Evolutionary conservation across 2,797 vertebrate species (phyloP).

Genomic region (Sandelia bainsii): DNA sequence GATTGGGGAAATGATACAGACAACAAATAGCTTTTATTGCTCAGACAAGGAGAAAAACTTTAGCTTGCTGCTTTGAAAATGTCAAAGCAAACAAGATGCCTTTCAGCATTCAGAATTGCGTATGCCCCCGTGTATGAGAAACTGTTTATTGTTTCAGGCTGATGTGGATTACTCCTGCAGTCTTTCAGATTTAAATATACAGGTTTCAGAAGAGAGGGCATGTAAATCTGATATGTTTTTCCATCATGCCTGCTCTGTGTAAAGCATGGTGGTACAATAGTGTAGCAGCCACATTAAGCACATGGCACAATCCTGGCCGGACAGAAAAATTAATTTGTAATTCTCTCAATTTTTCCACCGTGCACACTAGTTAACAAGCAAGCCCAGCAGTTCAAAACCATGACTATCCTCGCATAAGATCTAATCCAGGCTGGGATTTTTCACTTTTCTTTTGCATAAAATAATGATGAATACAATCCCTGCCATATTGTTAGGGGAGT

Average conservation of each 20-base stretch:
- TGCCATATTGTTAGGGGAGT: slow-evolving; percentile 55
- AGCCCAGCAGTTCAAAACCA: slow-evolving; percentile 32
- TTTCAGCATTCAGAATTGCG: slow-evolving; percentile 15
- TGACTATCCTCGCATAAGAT: slow-evolving; percentile 35
- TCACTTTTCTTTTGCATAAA: slow-evolving; percentile 61
- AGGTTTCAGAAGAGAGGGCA: background rate
- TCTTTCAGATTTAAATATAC: slow-evolving; percentile 1
- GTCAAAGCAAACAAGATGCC: slow-evolving; percentile 39
- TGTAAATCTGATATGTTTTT: background rate
- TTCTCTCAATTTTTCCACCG: slow-evolving; percentile 12
- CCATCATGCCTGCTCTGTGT: background rate
- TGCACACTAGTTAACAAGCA: slow-evolving; percentile 23
- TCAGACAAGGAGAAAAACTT: slow-evolving; percentile 29
- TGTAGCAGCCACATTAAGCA: background rate
- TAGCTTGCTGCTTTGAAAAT: slow-evolving; percentile 36
- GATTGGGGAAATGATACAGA: slow-evolving; percentile 34
- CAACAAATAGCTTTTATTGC: slow-evolving; percentile 37
- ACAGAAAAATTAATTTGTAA: slow-evolving; percentile 12
- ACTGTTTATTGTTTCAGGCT: slow-evolving; percentile 31
- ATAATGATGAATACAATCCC: slow-evolving; percentile 69
- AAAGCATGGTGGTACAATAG: background rate
- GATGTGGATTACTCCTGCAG: slow-evolving; percentile 17
- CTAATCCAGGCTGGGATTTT: slow-evolving; percentile 55
- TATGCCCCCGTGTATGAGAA: background rate
- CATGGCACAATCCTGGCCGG: background rate